phyloP scores from a whole-genome alignment of 2,888 invertebrate species.

The Diadegma fenestrale region DNA sequence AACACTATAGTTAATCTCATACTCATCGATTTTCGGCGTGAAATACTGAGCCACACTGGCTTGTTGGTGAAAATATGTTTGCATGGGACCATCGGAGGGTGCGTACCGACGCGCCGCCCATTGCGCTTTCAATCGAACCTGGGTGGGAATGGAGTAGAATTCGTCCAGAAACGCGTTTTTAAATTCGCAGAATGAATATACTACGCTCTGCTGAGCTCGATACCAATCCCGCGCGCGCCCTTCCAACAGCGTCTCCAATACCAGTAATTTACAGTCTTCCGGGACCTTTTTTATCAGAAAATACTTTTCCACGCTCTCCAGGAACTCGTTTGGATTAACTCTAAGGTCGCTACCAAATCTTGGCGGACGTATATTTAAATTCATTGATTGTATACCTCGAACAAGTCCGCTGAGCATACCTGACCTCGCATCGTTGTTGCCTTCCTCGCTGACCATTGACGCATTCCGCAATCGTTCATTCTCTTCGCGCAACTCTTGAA shows the following conservation, averaged over 20 bases:
- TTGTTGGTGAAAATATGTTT: not conserved
- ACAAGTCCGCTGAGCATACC: not conserved
- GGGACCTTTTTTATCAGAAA: too few relatives aligned
- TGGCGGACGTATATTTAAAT: not conserved
- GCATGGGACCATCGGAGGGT: not conserved
- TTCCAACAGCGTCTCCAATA: too few relatives aligned
- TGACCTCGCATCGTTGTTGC: not conserved
- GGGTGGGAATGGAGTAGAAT: not conserved
- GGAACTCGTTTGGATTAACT: too few relatives aligned
- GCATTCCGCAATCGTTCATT: not conserved
- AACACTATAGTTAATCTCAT: slow-evolving; percentile 59
- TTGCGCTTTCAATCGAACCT: not conserved
- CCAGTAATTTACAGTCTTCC: too few relatives aligned
- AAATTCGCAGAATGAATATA: not conserved
- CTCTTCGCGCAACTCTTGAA: not conserved
- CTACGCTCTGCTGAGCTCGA: too few relatives aligned
- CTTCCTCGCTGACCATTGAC: not conserved
- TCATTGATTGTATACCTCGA: not conserved
- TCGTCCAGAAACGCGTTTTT: not conserved
- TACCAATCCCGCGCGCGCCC: too few relatives aligned
- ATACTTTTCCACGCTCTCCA: too few relatives aligned
- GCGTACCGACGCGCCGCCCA: not conserved
- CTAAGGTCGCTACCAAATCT: not conserved
- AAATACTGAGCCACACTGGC: slow-evolving; percentile 10
- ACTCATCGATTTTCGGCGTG: slow-evolving; percentile 20